phyloP scores from a whole-genome alignment of 64 coral and sea anemone genomes.

The Stichodactyla mertensii region DNA sequence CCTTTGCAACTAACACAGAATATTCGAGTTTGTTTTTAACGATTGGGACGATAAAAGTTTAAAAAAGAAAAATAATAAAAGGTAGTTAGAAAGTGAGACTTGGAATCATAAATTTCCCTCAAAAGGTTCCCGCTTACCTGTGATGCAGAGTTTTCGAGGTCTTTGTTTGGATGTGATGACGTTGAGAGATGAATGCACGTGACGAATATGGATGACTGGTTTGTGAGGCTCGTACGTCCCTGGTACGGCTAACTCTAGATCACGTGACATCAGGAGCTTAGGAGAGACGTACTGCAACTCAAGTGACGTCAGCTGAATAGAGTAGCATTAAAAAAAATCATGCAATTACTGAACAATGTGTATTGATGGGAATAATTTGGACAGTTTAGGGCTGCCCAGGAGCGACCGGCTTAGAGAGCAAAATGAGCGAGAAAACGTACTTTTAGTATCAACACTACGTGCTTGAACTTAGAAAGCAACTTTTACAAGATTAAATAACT shows the following conservation, averaged over 20 bases:
- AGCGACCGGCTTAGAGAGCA: no score
- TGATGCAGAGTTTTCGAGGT: constrained; percentile 82
- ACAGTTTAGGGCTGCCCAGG: no score
- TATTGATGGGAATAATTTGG: background rate
- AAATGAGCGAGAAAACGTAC: no score
- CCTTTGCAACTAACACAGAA: no score
- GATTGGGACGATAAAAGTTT: no score
- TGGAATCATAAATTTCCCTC: background rate
- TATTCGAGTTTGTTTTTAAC: no score
- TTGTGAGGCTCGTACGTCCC: constrained; percentile 94
- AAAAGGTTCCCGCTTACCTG: constrained; percentile 37
- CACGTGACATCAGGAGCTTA: constrained; percentile 91
- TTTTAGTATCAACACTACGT: no score
- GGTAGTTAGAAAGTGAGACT: background rate
- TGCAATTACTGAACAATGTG: background rate
- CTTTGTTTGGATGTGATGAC: constrained; percentile 97
- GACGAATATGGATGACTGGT: constrained; percentile 88
- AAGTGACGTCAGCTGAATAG: constrained; percentile 78
- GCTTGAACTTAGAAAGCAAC: no score
- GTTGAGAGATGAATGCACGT: constrained; percentile 86
- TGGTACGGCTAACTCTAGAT: constrained; percentile 90
- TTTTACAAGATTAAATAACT: background rate
- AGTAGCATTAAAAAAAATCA: background rate
- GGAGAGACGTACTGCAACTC: constrained; percentile 98
- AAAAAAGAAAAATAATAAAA: no score